phyloP scores from a whole-genome alignment of 1,140 invertebrate genomes.

The Drosophila sproati region DNA sequence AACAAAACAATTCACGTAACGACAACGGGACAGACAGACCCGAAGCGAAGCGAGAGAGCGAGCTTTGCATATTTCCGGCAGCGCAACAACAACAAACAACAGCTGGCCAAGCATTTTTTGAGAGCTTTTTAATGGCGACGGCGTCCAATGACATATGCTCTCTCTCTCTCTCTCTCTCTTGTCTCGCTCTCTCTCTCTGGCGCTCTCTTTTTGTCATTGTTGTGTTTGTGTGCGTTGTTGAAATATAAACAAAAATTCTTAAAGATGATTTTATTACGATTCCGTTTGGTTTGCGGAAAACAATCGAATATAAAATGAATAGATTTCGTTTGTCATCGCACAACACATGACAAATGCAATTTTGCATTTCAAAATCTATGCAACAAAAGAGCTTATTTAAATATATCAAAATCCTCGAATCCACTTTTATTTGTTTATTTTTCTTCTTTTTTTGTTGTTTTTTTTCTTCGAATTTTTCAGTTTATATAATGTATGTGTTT shows the following conservation, averaged over 20 bases:
- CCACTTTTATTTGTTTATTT: not conserved
- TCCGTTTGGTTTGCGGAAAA: not conserved
- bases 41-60: conserved; percentile 13
- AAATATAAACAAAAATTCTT: conserved; percentile 73
- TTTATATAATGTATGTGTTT: not conserved
- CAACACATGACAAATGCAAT: no score
- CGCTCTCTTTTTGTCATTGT: not conserved
- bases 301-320: not conserved
- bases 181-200: not conserved
- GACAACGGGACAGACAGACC: conserved; percentile 17
- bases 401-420: not conserved
- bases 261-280: conserved; percentile 36
- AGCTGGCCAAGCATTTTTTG: conserved; percentile 66
- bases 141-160: conserved; percentile 32
- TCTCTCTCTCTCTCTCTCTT: not conserved
- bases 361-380: not conserved
- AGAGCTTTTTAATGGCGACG: conserved; percentile 59
- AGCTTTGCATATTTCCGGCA: conserved; percentile 54
- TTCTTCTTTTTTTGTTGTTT: not conserved
- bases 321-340: no score
- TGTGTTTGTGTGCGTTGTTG: conserved; percentile 13
- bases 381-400: conserved; percentile 6
- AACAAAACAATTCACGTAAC: conserved; percentile 70
- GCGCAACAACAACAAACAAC: conserved; percentile 36
- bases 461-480: not conserved